These are phyloP conservation scores for Chalcis sispes DNA, from an alignment of 2,888 invertebrate species.

Conservation along the genomic window DNA sequence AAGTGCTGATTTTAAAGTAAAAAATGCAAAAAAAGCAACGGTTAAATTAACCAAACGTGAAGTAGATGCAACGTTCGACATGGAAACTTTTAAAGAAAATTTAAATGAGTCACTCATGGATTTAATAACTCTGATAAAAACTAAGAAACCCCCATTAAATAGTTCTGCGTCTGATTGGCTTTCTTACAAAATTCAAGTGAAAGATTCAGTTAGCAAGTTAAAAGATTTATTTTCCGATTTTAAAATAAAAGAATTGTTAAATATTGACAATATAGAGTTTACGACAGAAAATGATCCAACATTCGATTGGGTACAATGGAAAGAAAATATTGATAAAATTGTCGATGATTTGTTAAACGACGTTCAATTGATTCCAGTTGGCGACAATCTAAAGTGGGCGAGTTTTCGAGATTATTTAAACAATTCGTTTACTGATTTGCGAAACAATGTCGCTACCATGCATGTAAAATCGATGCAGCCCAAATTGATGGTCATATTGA, in stretches of 20 bases:
- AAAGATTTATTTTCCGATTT: conserved; percentile 27
- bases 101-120: conserved; percentile 30
- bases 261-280: neutral
- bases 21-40: neutral
- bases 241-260: conserved; percentile 3
- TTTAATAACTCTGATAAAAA: conserved; percentile 26
- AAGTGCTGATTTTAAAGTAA: neutral
- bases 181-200: conserved; percentile 38
- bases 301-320: conserved; percentile 52
- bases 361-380: neutral
- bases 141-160: conserved; percentile 4
- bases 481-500: conserved; percentile 35
- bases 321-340: conserved; percentile 51
- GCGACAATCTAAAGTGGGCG: conserved; percentile 23
- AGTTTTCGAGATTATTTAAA: conserved; percentile 29
- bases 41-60: neutral
- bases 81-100: conserved; percentile 14
- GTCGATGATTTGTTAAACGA: conserved; percentile 31
- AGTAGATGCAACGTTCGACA: neutral
- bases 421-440: conserved; percentile 23
- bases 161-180: conserved; percentile 35
- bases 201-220: conserved; percentile 17
- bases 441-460: conserved; percentile 15
- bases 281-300: conserved; percentile 1
- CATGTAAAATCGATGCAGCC: neutral